phyloP scores from a whole-genome alignment of 1,140 invertebrate species.

The Zaprionus ornatus region DNA sequence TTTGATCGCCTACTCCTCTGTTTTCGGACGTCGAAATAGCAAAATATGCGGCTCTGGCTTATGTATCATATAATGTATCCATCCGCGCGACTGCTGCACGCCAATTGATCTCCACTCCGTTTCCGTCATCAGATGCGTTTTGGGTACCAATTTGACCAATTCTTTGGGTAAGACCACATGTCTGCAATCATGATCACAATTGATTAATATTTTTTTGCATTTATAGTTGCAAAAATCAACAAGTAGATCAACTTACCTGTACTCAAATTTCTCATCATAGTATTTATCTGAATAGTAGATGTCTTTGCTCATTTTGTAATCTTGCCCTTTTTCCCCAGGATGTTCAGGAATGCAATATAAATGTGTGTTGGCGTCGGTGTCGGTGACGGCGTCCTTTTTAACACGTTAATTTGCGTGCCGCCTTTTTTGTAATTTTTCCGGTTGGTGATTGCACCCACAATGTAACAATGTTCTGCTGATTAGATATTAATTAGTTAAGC shows the following conservation, averaged over 20 bases:
- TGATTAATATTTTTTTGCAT: constrained; percentile 1
- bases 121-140: constrained; percentile 97
- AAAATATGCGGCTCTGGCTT: constrained; percentile 91
- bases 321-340: not conserved
- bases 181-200: constrained; percentile 85
- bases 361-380: constrained; percentile 27
- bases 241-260: constrained; percentile 87
- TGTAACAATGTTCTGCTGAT: not conserved
- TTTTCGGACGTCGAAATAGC: constrained; percentile 85
- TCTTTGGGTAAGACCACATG: constrained; percentile 97
- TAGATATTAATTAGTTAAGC: not conserved
- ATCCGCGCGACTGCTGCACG: constrained; percentile 97
- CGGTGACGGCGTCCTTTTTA: constrained; percentile 43
- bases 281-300: constrained; percentile 97
- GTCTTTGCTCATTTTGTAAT: constrained; percentile 84
- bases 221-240: constrained; percentile 44
- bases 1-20: constrained; percentile 54
- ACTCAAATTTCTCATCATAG: constrained; percentile 93
- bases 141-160: constrained; percentile 94
- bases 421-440: not conserved
- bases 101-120: constrained; percentile 97
- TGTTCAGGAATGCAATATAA: constrained; percentile 37
- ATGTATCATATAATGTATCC: constrained; percentile 99
- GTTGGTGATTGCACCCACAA: not conserved
- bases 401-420: constrained; percentile 11